phyloP scores from a whole-genome alignment of 2,797 vertebrate genomes.

The Thalassophryne amazonica region DNA sequence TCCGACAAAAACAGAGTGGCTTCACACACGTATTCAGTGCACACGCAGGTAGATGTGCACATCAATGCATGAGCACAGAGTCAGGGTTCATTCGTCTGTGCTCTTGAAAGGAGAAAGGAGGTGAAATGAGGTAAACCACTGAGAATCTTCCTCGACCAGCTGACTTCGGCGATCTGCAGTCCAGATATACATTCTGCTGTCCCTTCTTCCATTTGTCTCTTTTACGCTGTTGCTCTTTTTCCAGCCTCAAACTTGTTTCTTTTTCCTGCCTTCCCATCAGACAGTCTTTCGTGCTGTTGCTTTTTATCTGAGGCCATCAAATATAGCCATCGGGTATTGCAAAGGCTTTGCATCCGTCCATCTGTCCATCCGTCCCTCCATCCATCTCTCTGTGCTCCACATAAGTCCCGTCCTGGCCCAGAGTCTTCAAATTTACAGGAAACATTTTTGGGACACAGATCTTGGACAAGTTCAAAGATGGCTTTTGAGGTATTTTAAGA shows the following conservation, averaged over 20 bases:
- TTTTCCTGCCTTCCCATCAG: not conserved
- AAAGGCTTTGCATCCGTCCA: too few species aligned
- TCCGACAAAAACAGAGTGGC: too few species aligned
- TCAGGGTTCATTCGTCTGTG: slow-evolving; percentile 1
- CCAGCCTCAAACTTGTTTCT: not conserved
- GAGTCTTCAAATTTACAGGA: too few species aligned
- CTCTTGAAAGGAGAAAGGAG: slow-evolving; percentile 3
- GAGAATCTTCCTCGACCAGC: slow-evolving; percentile 41
- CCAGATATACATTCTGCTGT: slow-evolving; percentile 15
- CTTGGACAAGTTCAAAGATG: too few species aligned
- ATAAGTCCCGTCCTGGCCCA: too few species aligned
- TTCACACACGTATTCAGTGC: not conserved
- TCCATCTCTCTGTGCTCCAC: too few species aligned
- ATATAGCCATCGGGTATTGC: too few species aligned
- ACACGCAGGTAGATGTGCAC: not conserved
- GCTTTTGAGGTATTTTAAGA: too few species aligned
- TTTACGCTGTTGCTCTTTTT: not conserved
- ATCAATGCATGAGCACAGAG: not conserved
- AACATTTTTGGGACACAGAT: too few species aligned
- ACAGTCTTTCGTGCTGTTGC: not conserved
- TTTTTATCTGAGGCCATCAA: too few species aligned
- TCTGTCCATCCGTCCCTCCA: too few species aligned
- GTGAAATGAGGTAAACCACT: slow-evolving; percentile 18
- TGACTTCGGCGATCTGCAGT: slow-evolving; percentile 21
- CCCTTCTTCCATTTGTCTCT: slow-evolving; percentile 1